Evolutionary conservation across 2,113 vertebrate species (phyloP).

Genomic region (Pomatostomus ruficeps): DNA sequence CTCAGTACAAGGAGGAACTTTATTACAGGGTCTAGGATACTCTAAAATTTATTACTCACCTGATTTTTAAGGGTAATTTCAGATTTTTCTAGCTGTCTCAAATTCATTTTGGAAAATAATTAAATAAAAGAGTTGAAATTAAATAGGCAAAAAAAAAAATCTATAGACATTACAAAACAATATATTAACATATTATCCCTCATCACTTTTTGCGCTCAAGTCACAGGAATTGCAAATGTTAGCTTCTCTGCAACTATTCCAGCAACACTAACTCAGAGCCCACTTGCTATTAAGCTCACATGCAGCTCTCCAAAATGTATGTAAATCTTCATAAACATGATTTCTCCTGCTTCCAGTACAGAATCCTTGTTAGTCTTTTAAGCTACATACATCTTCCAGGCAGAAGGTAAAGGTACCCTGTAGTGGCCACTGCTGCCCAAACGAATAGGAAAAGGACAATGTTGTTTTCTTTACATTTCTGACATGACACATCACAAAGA

Average conservation of each 20-base stretch:
- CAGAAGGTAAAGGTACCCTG: background rate
- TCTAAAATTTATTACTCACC: background rate
- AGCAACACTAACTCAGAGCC: background rate
- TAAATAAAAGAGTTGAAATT: background rate
- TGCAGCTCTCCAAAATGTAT: background rate
- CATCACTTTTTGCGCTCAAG: background rate
- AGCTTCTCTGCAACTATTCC: background rate
- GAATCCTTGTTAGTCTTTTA: background rate
- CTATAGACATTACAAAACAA: background rate
- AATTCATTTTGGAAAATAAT: background rate
- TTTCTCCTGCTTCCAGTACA: background rate
- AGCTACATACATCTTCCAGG: background rate
- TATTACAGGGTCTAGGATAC: background rate
- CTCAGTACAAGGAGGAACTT: background rate
- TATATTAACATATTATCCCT: background rate
- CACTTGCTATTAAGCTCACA: background rate
- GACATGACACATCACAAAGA: conserved; percentile 35
- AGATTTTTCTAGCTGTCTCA: background rate
- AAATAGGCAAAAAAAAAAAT: background rate
- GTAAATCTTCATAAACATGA: background rate
- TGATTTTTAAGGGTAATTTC: background rate
- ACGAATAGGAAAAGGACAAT: background rate
- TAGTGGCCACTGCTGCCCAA: background rate
- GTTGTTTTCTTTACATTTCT: conserved; percentile 44
- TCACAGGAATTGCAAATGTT: background rate